Conservation (phyloP, 1,140 invertebrate genomes). For the Camponotus pennsylvanicus region DNA sequence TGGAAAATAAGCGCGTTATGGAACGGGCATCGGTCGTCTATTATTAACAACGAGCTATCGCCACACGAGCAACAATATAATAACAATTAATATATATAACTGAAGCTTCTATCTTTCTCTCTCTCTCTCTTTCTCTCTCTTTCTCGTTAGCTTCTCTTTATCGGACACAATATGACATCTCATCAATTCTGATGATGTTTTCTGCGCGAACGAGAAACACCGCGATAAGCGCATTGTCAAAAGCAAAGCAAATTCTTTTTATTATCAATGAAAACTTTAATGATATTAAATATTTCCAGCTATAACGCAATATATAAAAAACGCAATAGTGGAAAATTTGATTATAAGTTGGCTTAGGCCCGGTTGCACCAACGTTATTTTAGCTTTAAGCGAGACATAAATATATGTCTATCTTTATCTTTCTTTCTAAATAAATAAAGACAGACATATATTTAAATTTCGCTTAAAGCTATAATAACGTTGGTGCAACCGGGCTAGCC, state of each 20-base stretch:
- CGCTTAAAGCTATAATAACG: too few relatives aligned
- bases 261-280: background rate
- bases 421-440: too few relatives aligned
- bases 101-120: background rate
- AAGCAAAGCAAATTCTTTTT: background rate
- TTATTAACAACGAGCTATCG: slow-evolving; percentile 55
- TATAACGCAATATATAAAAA: background rate
- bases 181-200: slow-evolving; percentile 30
- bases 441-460: too few relatives aligned
- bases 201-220: background rate
- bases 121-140: too few relatives aligned
- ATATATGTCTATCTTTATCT: too few relatives aligned
- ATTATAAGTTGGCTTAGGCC: background rate
- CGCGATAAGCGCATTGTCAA: slow-evolving; percentile 1
- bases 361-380: too few relatives aligned
- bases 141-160: slow-evolving; percentile 12
- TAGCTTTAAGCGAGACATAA: too few relatives aligned
- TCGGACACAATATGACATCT: slow-evolving; percentile 25
- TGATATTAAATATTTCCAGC: background rate
- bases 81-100: slow-evolving; percentile 1
- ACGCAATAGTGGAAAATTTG: background rate
- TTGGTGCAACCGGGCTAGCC: background rate
- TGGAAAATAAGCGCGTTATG: slow-evolving; percentile 44
- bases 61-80: slow-evolving; percentile 33
- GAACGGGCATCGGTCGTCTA: slow-evolving; percentile 43